A percentile compares a stretch with the other conserved stretches of the same genome.
Conservation (phyloP, 2,888 invertebrate species). For the Lycophotia porphyrea region DNA sequence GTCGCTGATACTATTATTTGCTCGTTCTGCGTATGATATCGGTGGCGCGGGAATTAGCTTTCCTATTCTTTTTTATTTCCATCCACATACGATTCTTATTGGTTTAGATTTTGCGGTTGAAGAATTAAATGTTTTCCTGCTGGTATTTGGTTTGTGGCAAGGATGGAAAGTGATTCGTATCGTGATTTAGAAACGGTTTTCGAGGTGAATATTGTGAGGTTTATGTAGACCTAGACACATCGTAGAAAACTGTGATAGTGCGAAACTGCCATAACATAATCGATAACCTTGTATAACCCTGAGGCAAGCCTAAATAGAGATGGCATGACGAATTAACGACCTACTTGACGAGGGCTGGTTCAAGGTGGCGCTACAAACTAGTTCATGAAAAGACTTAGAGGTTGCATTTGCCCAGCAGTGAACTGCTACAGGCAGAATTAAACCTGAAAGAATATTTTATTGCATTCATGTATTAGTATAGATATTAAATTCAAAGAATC, state of each 20-base stretch:
- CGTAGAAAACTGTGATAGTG: not conserved
- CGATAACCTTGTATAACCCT: not conserved
- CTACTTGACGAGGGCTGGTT: too few relatives aligned
- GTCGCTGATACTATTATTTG: slow-evolving; percentile 61
- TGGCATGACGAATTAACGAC: too few relatives aligned
- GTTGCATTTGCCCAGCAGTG: not conserved
- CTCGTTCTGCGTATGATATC: slow-evolving; percentile 56
- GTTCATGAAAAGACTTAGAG: not conserved
- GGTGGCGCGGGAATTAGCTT: slow-evolving; percentile 37
- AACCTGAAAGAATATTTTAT: not conserved
- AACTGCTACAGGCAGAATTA: not conserved
- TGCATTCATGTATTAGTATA: not conserved
- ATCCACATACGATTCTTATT: slow-evolving; percentile 13
- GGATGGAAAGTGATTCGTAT: not conserved
- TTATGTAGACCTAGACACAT: not conserved
- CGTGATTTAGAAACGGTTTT: not conserved
- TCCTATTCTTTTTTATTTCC: slow-evolving; percentile 40
- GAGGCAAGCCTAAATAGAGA: not conserved
- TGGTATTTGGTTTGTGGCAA: not conserved
- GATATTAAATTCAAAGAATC: not conserved
- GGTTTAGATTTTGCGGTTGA: not conserved
- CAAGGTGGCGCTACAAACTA: not conserved
- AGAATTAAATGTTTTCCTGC: not conserved
- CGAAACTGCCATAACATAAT: not conserved
- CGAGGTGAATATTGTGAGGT: not conserved